Evolutionary conservation across 2,888 invertebrate genomes (phyloP), one percentile per base, ranked within the genome.

Genomic region (Phyto melanocephala): DNA sequence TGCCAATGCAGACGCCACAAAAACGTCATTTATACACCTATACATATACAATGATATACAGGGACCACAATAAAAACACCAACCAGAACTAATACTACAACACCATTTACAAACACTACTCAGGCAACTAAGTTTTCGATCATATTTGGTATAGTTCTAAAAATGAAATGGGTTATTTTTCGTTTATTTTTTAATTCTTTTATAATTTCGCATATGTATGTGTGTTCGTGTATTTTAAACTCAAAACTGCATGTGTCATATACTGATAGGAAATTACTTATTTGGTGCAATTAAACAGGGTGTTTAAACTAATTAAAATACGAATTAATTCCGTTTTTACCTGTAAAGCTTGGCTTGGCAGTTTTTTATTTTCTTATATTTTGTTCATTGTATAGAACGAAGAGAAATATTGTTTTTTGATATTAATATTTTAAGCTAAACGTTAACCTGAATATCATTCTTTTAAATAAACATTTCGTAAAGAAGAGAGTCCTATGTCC

Each of bases 201-300:
- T 42, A 1, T n/a, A n/a, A n/a, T n/a, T n/a, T 42, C 5, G 13
- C 13, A 3, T 85, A 6, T 28, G 28, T 28, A 28, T 28, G 3
- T 28, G 6, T 28, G 28, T 28, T 85, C 82, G 86, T 84, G 86
- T 85, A 85, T 87, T 83, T 75, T 79, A 82, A 45, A 35, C 11
- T 2, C n/a, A 20, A 20, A 79, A 62, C 81, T 62, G 58, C 76
- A n/a, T 81, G 76, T 65, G 40, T 8, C n/a, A 58, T 63, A 63
- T 40, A 70, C 45, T 28, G 28, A 45, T 40, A 40, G 52, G 37
- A 56, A 71, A 76, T 17, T 33, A 62, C 35, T 62, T 71, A 50
- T 77, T 40, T 50, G 63, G 28, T 35, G 13, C n/a, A 42, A 24
- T 13, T 10, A 2, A 62, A 42, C 42, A 17, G 42, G n/a, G 60